Conservation (phyloP, 2,797 vertebrate genomes). For the Platyrinchus mystaceus region DNA sequence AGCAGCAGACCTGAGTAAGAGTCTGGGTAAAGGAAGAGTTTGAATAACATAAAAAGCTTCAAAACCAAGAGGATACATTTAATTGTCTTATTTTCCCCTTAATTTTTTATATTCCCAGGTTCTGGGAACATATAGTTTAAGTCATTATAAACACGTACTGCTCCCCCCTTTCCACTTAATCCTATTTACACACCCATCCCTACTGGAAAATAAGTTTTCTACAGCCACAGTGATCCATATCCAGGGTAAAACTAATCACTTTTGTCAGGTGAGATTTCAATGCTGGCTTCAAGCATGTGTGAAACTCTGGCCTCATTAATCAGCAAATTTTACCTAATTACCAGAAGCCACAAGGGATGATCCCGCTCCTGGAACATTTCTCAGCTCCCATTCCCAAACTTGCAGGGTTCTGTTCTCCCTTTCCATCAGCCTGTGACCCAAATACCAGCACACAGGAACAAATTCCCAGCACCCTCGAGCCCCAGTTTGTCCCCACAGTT, state of each 20-base stretch:
- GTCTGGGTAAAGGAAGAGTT: background rate
- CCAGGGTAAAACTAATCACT: conserved; percentile 40
- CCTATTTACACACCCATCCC: background rate
- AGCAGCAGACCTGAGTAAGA: background rate
- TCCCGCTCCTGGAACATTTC: background rate
- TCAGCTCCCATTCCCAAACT: background rate
- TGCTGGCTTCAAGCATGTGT: background rate
- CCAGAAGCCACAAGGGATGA: conserved; percentile 35
- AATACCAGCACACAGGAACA: background rate
- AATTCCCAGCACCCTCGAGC: background rate
- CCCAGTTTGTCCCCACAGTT: background rate
- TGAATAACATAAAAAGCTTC: background rate
- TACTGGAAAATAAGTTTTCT: background rate
- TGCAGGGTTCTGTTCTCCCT: background rate
- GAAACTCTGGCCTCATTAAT: conserved; percentile 33
- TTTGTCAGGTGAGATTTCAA: conserved; percentile 20
- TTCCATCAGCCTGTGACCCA: conserved; percentile 43
- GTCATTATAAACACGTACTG: background rate
- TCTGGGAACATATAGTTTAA: background rate
- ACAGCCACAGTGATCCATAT: background rate
- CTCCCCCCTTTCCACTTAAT: background rate
- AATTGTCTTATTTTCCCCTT: rapidly evolving
- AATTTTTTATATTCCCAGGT: background rate
- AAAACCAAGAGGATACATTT: background rate
- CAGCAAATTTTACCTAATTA: conserved; percentile 51